Conservation (phyloP, 2,888 invertebrate genomes). For the Malthinus flaveolus region DNA sequence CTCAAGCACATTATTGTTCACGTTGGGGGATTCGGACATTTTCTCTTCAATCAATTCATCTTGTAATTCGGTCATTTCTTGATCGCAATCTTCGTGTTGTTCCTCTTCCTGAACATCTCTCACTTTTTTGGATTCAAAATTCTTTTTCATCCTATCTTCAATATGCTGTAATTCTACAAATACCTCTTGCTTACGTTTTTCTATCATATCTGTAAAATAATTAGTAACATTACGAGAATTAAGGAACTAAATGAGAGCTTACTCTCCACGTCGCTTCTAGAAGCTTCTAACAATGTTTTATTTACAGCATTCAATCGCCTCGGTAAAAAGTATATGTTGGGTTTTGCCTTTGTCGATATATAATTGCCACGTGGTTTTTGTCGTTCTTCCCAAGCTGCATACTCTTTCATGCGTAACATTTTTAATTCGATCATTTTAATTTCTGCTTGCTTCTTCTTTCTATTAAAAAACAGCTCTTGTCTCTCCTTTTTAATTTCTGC, state of each 20-base stretch:
- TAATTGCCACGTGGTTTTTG: conserved; percentile 78
- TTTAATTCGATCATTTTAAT: conserved; percentile 89
- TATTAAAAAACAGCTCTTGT: conserved; percentile 80
- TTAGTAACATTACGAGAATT: background rate
- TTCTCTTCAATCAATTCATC: conserved; percentile 1
- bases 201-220: conserved; percentile 58
- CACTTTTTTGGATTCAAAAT: conserved; percentile 43
- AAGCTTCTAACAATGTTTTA: conserved; percentile 66
- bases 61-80: background rate
- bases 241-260: conserved; percentile 44
- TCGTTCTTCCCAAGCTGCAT: conserved; percentile 83
- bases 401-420: conserved; percentile 85
- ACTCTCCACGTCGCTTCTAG: conserved; percentile 68
- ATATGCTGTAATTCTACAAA: conserved; percentile 67
- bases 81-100: conserved; percentile 10
- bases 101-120: conserved; percentile 35
- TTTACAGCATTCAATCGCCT: conserved; percentile 73
- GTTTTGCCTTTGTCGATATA: conserved; percentile 85
- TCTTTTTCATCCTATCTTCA: conserved; percentile 58
- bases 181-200: conserved; percentile 64
- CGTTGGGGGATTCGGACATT: too few relatives aligned
- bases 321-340: conserved; percentile 86
- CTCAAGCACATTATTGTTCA: background rate
- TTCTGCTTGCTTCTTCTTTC: conserved; percentile 86
- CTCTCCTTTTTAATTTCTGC: conserved; percentile 83